A percentile compares a stretch with the other conserved stretches of the same genome.
Conservation (phyloP, 2,888 invertebrate genomes). For the Zaprionus obscuricornis region DNA sequence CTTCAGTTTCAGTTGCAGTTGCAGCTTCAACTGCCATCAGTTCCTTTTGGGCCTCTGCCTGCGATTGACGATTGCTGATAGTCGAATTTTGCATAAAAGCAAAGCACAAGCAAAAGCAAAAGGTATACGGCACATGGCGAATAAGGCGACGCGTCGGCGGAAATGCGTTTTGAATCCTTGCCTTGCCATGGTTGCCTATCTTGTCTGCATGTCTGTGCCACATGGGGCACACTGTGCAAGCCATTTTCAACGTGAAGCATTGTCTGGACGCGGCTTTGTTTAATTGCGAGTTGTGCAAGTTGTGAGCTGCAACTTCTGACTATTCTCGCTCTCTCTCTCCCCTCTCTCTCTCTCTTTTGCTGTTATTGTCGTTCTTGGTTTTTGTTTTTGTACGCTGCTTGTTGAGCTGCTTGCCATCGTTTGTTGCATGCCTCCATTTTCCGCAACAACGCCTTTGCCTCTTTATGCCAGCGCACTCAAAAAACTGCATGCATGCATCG, state of each 20-base stretch:
- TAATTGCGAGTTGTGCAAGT: conserved; percentile 69
- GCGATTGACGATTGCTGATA: conserved; percentile 63
- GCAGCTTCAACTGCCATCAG: background rate
- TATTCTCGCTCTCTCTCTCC: conserved; percentile 18
- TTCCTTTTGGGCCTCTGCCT: conserved; percentile 2
- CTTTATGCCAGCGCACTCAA: conserved; percentile 3
- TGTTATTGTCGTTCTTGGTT: conserved; percentile 1
- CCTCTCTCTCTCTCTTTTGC: background rate
- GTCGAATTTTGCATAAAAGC: conserved; percentile 66
- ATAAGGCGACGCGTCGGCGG: conserved; percentile 56
- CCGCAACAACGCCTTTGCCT: conserved; percentile 17
- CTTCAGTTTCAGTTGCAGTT: background rate
- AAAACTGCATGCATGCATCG: conserved; percentile 54
- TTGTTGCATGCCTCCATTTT: conserved; percentile 36
- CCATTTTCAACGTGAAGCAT: conserved; percentile 52
- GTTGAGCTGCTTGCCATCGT: background rate
- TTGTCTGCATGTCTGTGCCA: conserved; percentile 23
- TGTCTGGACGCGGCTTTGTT: conserved; percentile 67
- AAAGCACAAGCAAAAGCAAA: conserved; percentile 46
- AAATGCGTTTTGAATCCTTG: conserved; percentile 73
- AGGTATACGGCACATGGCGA: too few species aligned
- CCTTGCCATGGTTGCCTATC: conserved; percentile 1
- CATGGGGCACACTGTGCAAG: conserved; percentile 30
- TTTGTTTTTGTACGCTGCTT: background rate
- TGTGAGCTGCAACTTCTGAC: conserved; percentile 19